phyloP scores from a whole-genome alignment of 2,888 invertebrate species.

The Abrostola tripartita region DNA sequence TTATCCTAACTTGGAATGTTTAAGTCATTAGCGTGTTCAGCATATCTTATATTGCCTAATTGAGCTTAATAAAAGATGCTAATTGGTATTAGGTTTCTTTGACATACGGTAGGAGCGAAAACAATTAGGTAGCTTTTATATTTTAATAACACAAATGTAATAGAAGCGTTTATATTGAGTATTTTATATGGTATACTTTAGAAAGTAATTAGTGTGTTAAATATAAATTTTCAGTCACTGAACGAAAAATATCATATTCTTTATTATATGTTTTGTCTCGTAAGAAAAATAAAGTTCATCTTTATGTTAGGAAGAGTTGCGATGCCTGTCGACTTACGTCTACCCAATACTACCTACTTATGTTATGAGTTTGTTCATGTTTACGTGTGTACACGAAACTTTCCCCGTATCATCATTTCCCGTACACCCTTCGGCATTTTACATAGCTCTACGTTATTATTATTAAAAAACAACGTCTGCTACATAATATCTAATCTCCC shows the following conservation, averaged over 20 bases:
- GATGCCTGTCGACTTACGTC: slow-evolving; percentile 4
- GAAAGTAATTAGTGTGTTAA: too few species aligned
- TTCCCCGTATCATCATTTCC: slow-evolving; percentile 10
- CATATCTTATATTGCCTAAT: slow-evolving; percentile 20
- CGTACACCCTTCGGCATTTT: slow-evolving; percentile 5
- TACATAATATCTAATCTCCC: not conserved
- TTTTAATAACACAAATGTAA: not conserved
- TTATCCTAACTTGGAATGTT: slow-evolving; percentile 19
- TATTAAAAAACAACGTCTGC: slow-evolving; percentile 6
- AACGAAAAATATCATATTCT: not conserved
- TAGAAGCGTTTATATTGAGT: slow-evolving; percentile 1
- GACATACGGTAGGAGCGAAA: slow-evolving; percentile 6
- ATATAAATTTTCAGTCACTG: too few species aligned
- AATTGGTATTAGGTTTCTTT: slow-evolving; percentile 21
- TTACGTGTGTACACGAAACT: slow-evolving; percentile 4
- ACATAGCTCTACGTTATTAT: slow-evolving; percentile 3
- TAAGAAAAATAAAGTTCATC: not conserved
- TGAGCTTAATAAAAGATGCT: slow-evolving; percentile 18
- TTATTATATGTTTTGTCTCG: not conserved
- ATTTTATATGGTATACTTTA: not conserved
- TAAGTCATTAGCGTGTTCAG: slow-evolving; percentile 28
- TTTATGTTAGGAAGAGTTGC: slow-evolving; percentile 1
- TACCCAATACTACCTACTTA: slow-evolving; percentile 19
- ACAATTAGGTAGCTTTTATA: slow-evolving; percentile 6
- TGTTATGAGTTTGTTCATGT: slow-evolving; percentile 24